Evolutionary conservation across 2,888 invertebrate genomes (phyloP).

Genomic region (Lasioglossum figueresi): DNA sequence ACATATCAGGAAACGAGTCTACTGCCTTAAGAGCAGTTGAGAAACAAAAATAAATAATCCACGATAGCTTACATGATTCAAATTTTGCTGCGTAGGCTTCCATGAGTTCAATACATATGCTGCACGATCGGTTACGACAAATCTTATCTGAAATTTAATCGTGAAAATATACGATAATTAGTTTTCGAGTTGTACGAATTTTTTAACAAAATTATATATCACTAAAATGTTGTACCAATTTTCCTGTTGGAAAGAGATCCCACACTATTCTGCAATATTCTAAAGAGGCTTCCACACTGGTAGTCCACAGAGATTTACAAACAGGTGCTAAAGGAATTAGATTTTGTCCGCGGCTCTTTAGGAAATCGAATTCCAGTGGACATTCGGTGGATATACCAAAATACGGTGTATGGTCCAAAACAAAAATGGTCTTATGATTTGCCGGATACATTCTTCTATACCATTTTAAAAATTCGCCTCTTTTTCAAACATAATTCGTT

Average conservation of each 20-base stretch:
- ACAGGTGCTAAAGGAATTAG: constrained; percentile 93
- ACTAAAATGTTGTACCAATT: constrained; percentile 87
- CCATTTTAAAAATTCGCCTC: constrained; percentile 37
- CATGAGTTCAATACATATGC: constrained; percentile 94
- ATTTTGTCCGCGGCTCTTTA: constrained; percentile 85
- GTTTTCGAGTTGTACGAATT: not conserved
- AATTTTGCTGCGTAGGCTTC: constrained; percentile 92
- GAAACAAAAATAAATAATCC: not conserved
- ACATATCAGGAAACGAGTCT: too few species aligned
- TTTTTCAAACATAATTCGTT: constrained; percentile 18
- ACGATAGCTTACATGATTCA: constrained; percentile 89
- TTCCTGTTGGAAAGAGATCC: constrained; percentile 97
- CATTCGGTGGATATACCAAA: constrained; percentile 94
- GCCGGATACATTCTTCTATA: constrained; percentile 87
- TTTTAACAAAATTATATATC: not conserved
- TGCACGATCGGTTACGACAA: constrained; percentile 94
- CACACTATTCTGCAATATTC: constrained; percentile 98
- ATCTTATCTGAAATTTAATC: constrained; percentile 87
- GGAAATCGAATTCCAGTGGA: constrained; percentile 92
- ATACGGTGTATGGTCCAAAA: constrained; percentile 96
- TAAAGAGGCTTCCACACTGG: constrained; percentile 96
- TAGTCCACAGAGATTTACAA: constrained; percentile 97
- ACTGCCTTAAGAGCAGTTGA: not conserved
- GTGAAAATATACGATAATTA: not conserved
- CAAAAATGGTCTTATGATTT: constrained; percentile 98